A percentile compares a stretch with the other conserved stretches of the same genome.
Conservation (phyloP, 53 echinoderm and acorn worm genomes). For the Antedon mediterranea region DNA sequence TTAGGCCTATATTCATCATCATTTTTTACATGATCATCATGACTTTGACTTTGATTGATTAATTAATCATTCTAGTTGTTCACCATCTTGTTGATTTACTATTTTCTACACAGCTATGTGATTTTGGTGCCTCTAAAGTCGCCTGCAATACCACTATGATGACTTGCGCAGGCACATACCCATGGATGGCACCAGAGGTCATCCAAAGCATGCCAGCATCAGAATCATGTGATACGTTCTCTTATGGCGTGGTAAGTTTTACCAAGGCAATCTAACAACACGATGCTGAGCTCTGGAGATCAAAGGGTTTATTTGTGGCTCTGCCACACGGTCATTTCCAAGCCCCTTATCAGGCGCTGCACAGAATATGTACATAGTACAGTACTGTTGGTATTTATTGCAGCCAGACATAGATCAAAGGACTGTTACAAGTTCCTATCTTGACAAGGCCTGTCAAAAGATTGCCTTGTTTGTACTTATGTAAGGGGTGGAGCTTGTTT, state of each 20-base stretch:
- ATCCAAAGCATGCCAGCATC: constrained; percentile 26
- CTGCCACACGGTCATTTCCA: too few species aligned
- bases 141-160: constrained; percentile 37
- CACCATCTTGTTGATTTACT: neutral
- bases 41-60: neutral
- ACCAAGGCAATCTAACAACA: too few species aligned
- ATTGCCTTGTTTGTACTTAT: too few species aligned
- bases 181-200: constrained; percentile 60
- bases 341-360: too few species aligned
- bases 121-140: constrained; percentile 47
- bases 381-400: too few species aligned
- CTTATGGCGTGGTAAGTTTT: constrained; percentile 49
- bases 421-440: too few species aligned
- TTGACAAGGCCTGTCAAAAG: too few species aligned
- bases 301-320: too few species aligned
- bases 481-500: too few species aligned
- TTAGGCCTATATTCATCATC: neutral
- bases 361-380: too few species aligned
- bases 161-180: constrained; percentile 43
- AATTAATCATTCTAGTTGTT: neutral
- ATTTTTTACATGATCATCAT: neutral
- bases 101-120: constrained; percentile 21
- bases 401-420: too few species aligned
- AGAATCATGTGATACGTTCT: constrained; percentile 40
- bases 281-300: too few species aligned